Conservation (phyloP, 2,888 invertebrate species). For the Ametastegia equiseti region DNA sequence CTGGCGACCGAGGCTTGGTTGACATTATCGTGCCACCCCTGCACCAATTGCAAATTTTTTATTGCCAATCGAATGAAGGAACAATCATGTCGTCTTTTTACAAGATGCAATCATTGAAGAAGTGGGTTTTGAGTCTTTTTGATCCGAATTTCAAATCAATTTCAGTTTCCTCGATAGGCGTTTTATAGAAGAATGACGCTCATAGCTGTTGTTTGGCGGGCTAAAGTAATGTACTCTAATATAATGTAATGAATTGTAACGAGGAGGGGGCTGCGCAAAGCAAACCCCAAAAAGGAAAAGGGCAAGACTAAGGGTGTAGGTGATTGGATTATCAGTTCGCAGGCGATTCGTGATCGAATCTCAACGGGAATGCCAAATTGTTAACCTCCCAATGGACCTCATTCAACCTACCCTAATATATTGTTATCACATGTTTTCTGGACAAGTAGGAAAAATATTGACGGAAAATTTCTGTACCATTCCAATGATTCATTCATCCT, state of each 20-base stretch:
- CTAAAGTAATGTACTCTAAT: slow-evolving; percentile 31
- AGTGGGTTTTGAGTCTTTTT: neutral
- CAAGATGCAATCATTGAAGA: neutral
- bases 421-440: neutral
- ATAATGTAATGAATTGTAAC: slow-evolving; percentile 46
- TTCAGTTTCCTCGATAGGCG: neutral
- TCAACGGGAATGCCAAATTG: slow-evolving; percentile 2
- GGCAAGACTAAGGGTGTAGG: slow-evolving; percentile 18
- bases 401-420: neutral
- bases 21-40: no score
- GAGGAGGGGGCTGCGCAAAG: slow-evolving; percentile 20
- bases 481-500: no score
- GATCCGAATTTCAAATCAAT: neutral
- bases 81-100: neutral
- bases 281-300: slow-evolving; percentile 41
- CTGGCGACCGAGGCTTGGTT: no score
- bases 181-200: neutral
- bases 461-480: neutral
- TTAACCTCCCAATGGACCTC: slow-evolving; percentile 27
- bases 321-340: slow-evolving; percentile 22
- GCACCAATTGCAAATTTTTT: no score
- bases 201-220: slow-evolving; percentile 35
- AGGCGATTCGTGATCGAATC: slow-evolving; percentile 36
- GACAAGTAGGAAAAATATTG: neutral
- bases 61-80: no score